These are phyloP conservation scores for Oceanodroma tethys DNA, from an alignment of 2,113 vertebrate genomes.

Conservation along the genomic window DNA sequence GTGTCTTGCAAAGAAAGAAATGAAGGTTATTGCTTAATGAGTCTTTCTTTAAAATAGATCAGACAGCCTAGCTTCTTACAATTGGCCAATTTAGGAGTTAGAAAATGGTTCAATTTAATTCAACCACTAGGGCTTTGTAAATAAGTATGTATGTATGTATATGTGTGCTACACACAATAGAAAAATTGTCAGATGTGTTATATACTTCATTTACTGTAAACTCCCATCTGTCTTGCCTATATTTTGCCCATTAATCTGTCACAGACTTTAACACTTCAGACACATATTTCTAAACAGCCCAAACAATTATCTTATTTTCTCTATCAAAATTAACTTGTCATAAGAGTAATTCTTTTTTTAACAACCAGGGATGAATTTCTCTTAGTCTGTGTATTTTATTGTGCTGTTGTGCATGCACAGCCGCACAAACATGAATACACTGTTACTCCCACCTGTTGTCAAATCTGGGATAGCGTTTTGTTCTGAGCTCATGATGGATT, in stretches of 20 bases:
- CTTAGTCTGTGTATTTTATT: background rate
- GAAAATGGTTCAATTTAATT: constrained; percentile 59
- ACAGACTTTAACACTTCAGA: background rate
- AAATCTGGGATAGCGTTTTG: background rate
- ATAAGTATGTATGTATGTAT: background rate
- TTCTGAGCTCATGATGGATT: background rate
- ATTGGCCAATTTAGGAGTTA: constrained; percentile 45
- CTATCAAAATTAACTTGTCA: background rate
- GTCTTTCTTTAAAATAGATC: constrained; percentile 59
- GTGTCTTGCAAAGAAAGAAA: constrained; percentile 44
- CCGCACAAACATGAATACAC: background rate
- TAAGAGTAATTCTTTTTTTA: background rate
- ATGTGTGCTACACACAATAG: background rate
- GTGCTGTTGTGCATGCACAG: background rate
- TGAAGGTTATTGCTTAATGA: constrained; percentile 55
- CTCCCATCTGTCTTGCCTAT: background rate
- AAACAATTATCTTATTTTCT: background rate
- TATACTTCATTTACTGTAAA: background rate
- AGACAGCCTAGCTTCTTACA: constrained; percentile 6
- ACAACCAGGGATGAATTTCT: background rate
- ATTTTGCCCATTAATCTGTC: background rate
- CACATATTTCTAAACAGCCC: background rate
- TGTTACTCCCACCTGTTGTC: background rate
- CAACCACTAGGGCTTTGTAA: constrained; percentile 5
- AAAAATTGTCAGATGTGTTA: background rate